Evolutionary conservation across 1,140 invertebrate species (phyloP), one percentile per base, ranked within the genome.

Genomic region (Cryptotermes secundus): DNA sequence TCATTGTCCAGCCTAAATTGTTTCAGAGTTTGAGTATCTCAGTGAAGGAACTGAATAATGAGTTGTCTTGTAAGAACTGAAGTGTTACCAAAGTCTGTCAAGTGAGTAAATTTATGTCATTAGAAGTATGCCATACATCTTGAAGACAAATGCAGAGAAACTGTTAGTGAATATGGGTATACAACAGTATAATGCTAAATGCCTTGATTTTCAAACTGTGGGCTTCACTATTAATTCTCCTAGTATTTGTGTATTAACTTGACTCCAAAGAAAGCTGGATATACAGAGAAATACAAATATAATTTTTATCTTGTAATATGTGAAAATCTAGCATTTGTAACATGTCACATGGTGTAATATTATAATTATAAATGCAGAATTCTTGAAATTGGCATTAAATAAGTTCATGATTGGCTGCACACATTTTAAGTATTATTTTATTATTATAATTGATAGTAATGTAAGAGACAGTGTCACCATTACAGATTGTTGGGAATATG

Each of bases 241-340:
- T 42, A 82, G 38, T 26, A 31, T 82, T 53, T 82, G 38, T 82
- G 81, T 82, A 82, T 45, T 31, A 81, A 81, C 22, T 35, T 49
- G 81, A 82, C 38, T 82, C 81, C 81, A 82, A 82, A 82, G 81
- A 82, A 26, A 45, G 34, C 38, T 38, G 38, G 42, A 7, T 45
- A 82, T 82, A 31, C 59, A 82, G 80, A 38, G 81, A 42, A 82
- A 82, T 81, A 35, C 26, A 42, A 45, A 45, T 82, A 82, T 82
- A 53, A 82, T 82, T 82, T 82, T 82, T 82, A 82, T 82, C 81
- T 34, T 82, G n/a, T 82, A 82, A 82, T 82, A 82, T 82, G 42
- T 82, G 53, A 45, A 82, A 49, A 31, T n/a, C n/a, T 82, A 82
- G 81, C 35, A 72, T 45, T 45, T 42, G 53, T 82, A 72, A 72